A percentile compares a stretch with the other conserved stretches of the same genome.
Evolutionary conservation across 2,888 invertebrate genomes (phyloP).

Genomic region (Magallana nippona): DNA sequence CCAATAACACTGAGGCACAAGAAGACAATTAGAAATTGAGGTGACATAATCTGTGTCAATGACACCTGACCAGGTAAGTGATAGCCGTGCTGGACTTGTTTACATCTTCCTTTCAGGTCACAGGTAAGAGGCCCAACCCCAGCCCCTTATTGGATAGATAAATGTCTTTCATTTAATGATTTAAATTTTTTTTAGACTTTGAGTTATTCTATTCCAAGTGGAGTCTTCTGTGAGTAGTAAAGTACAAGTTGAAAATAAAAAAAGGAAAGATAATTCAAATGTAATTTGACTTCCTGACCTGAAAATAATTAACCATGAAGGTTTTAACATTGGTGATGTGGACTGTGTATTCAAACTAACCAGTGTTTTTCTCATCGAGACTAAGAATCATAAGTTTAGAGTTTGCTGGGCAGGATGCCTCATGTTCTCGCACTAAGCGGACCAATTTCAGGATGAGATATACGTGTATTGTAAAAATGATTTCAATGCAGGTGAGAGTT

Average conservation of each 20-base stretch:
- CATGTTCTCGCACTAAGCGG: neutral
- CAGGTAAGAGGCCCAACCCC: slow-evolving; percentile 41
- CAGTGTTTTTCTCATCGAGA: neutral
- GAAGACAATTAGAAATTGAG: slow-evolving; percentile 30
- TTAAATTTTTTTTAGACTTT: neutral
- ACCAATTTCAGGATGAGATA: slow-evolving; percentile 9
- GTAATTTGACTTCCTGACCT: neutral
- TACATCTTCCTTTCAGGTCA: slow-evolving; percentile 29
- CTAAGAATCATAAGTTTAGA: slow-evolving; percentile 15
- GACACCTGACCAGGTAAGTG: slow-evolving; percentile 43
- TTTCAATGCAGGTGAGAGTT: slow-evolving; percentile 9
- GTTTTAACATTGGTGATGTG: neutral
- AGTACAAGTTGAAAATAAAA: neutral
- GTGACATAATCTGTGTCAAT: slow-evolving; percentile 43
- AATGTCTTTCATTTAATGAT: neutral
- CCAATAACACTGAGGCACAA: neutral
- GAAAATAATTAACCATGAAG: neutral
- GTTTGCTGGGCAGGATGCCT: neutral
- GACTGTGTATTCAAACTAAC: neutral
- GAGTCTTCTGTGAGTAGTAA: slow-evolving; percentile 14
- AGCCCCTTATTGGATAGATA: slow-evolving; percentile 6
- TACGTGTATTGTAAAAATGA: neutral
- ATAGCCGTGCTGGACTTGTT: neutral
- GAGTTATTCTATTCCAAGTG: neutral
- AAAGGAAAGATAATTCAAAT: neutral